Evolutionary conservation across 2,888 invertebrate genomes (phyloP).

Genomic region (Salticus scenicus): DNA sequence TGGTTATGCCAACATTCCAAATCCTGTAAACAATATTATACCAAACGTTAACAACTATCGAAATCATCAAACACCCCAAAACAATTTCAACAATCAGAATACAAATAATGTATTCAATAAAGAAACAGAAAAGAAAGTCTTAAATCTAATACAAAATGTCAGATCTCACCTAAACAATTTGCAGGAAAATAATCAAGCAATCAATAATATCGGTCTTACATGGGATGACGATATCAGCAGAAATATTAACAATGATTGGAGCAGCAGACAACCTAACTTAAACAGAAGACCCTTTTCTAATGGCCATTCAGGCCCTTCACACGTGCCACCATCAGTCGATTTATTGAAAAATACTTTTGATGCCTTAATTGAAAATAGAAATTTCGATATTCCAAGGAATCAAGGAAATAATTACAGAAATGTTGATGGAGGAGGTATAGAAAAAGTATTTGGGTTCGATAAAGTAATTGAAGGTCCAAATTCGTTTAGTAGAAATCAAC

Average conservation of each 20-base stretch:
- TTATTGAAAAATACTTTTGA: constrained; percentile 29
- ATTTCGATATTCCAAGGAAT: neutral
- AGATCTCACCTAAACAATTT: constrained; percentile 37
- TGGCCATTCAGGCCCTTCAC: constrained; percentile 50
- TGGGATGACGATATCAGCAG: constrained; percentile 53
- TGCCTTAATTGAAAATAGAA: constrained; percentile 24
- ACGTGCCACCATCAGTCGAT: constrained; percentile 35
- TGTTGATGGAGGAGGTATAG: constrained; percentile 41
- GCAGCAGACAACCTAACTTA: constrained; percentile 25
- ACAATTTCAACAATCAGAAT: constrained; percentile 24
- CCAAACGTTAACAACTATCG: neutral
- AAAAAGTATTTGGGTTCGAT: constrained; percentile 43
- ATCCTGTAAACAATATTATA: neutral
- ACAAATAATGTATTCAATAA: constrained; percentile 32
- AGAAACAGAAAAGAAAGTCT: constrained; percentile 47
- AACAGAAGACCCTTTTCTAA: constrained; percentile 40
- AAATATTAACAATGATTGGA: constrained; percentile 51
- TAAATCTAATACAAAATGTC: constrained; percentile 42
- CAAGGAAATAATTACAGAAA: constrained; percentile 37
- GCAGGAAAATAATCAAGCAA: constrained; percentile 5
- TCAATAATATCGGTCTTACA: constrained; percentile 38
- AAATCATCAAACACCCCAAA: constrained; percentile 5
- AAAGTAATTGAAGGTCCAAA: constrained; percentile 51
- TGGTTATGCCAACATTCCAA: neutral
- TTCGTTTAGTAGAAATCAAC: constrained; percentile 50